Evolutionary conservation across 2,888 invertebrate species (phyloP).

Genomic region (Watsonalla binaria): DNA sequence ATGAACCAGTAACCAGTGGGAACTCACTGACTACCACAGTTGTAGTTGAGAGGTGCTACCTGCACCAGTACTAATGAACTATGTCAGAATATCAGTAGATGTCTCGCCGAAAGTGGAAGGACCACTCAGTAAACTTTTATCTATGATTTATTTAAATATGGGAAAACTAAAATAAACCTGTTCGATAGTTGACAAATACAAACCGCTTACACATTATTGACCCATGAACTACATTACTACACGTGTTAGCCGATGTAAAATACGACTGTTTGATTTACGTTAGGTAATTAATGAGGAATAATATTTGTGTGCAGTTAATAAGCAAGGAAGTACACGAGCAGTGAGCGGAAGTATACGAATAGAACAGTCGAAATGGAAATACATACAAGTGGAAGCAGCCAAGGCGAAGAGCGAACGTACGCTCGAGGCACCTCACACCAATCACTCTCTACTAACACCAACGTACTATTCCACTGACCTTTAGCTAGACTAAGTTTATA

Average conservation of each 20-base stretch:
- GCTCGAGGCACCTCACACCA: not conserved
- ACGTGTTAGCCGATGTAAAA: no score
- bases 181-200: not conserved
- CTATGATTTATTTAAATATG: constrained; percentile 17
- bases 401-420: constrained; percentile 12
- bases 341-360: constrained; percentile 40
- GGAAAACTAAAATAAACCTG: constrained; percentile 8
- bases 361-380: constrained; percentile 19
- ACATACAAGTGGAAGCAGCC: constrained; percentile 27
- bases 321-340: constrained; percentile 46
- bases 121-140: constrained; percentile 18
- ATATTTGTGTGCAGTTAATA: constrained; percentile 37
- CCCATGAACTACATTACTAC: no score
- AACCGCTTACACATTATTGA: not conserved
- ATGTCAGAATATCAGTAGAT: not conserved
- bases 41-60: constrained; percentile 10
- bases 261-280: constrained; percentile 19
- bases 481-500: no score
- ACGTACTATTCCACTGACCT: no score
- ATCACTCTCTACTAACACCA: not conserved
- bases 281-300: constrained; percentile 29
- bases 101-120: constrained; percentile 34
- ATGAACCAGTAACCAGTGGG: not conserved
- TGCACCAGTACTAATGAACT: constrained; percentile 5
- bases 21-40: not conserved